A percentile compares a stretch with the other conserved stretches of the same genome.
These are phyloP conservation scores for Scomberomorus guttatus DNA, from an alignment of 2,797 vertebrate species.

Conservation along the genomic window DNA sequence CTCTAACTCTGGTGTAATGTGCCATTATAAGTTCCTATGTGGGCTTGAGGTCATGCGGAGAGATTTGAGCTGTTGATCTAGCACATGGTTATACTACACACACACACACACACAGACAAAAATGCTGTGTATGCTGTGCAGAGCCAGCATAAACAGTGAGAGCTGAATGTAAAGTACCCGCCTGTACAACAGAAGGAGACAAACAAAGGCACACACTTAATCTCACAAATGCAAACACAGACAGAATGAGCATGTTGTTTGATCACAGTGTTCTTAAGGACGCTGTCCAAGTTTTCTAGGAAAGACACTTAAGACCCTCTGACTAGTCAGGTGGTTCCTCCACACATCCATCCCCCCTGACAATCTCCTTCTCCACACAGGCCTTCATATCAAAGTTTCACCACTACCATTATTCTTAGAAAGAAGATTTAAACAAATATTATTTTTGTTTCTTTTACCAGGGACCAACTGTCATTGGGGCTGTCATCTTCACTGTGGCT, in stretches of 20 bases:
- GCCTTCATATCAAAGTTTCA: not conserved
- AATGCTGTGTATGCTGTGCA: too few species aligned
- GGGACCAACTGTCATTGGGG: slow-evolving; percentile 78
- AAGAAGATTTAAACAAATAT: not conserved
- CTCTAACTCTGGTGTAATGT: slow-evolving; percentile 36
- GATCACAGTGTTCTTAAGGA: slow-evolving; percentile 15
- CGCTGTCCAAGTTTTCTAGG: not conserved
- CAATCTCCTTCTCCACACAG: not conserved
- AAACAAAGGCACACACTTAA: not conserved
- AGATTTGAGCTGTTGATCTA: slow-evolving; percentile 40
- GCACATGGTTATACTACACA: slow-evolving; percentile 16
- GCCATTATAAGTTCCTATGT: slow-evolving; percentile 38
- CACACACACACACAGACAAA: slow-evolving; percentile 13
- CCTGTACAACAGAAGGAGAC: not conserved
- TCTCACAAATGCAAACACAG: not conserved
- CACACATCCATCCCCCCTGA: not conserved
- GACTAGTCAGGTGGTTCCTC: not conserved
- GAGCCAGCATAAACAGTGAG: slow-evolving; percentile 3
- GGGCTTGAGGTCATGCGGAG: slow-evolving; percentile 32
- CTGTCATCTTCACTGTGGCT: slow-evolving; percentile 53
- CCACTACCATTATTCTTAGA: not conserved
- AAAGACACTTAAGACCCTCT: slow-evolving; percentile 14
- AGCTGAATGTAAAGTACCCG: not conserved
- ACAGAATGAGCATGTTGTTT: not conserved
- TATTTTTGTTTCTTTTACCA: slow-evolving; percentile 76